A percentile compares a stretch with the other conserved stretches of the same genome.
Evolutionary conservation across 2,113 vertebrate species (phyloP).

Genomic region (Siphamia tubifer): DNA sequence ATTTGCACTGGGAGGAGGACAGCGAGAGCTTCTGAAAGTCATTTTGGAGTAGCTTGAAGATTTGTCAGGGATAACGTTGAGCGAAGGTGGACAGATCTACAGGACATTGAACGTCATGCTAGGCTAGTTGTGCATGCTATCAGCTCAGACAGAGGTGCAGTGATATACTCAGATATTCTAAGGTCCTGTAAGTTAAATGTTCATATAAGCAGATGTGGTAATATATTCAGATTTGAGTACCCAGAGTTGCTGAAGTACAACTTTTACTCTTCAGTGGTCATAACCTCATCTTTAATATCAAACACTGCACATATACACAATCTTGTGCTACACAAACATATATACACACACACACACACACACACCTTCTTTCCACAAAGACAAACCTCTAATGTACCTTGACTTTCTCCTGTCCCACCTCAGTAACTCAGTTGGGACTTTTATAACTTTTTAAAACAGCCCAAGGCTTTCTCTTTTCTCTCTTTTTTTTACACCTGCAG

Average conservation of each 20-base stretch:
- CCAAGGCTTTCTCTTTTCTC: slow-evolving; percentile 35
- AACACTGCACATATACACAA: background rate
- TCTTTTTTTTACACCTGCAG: slow-evolving; percentile 28
- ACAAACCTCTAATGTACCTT: slow-evolving; percentile 57
- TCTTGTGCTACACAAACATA: background rate
- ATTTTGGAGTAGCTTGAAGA: slow-evolving; percentile 41
- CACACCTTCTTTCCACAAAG: slow-evolving; percentile 37
- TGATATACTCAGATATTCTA: background rate
- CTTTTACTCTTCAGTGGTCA: slow-evolving; percentile 7
- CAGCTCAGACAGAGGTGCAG: background rate
- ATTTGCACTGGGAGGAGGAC: slow-evolving; percentile 56
- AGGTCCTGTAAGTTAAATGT: background rate
- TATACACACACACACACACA: slow-evolving; percentile 16
- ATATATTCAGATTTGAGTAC: background rate
- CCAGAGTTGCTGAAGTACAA: slow-evolving; percentile 7
- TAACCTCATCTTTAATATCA: background rate
- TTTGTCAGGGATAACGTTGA: slow-evolving; percentile 35
- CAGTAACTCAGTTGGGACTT: slow-evolving; percentile 48
- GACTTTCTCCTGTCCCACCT: slow-evolving; percentile 44
- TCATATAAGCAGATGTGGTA: background rate
- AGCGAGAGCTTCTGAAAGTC: slow-evolving; percentile 30
- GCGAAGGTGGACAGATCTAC: background rate
- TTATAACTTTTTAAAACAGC: slow-evolving; percentile 57
- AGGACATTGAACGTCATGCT: background rate
- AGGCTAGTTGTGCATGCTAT: background rate